Conservation (phyloP, 2,113 vertebrate species). For the Notothenia coriiceps region DNA sequence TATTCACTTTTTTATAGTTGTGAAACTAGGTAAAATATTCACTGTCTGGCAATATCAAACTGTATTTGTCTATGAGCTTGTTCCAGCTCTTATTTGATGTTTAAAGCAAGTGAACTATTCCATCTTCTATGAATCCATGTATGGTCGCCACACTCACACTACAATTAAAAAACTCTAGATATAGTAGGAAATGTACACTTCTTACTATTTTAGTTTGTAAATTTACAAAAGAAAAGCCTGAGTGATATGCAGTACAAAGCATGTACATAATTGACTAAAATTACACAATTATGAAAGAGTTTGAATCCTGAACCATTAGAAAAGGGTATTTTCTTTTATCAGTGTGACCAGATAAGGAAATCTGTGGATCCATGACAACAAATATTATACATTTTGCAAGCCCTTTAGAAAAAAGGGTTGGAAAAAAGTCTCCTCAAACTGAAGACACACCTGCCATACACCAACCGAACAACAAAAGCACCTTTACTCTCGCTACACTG, state of each 20-base stretch:
- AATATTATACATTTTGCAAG: neutral
- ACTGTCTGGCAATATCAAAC: too few relatives aligned
- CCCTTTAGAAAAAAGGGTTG: neutral
- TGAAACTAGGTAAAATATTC: too few relatives aligned
- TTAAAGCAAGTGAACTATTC: neutral
- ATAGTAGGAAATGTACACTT: neutral
- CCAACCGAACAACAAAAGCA: neutral
- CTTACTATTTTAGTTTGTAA: neutral
- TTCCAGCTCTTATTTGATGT: neutral
- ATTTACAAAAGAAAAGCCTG: neutral
- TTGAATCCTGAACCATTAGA: neutral
- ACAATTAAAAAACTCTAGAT: neutral
- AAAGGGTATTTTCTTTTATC: neutral
- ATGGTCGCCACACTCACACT: neutral
- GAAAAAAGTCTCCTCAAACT: neutral
- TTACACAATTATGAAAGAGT: neutral
- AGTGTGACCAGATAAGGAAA: neutral
- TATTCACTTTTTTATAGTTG: too few relatives aligned
- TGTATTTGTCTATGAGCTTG: neutral
- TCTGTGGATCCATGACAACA: neutral
- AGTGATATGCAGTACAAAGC: too few relatives aligned
- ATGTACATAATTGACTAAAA: too few relatives aligned
- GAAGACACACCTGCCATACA: neutral
- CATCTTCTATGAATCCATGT: neutral
- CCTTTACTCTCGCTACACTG: neutral